phyloP scores from a whole-genome alignment of 2,113 vertebrate genomes.

The Channa maculata region DNA sequence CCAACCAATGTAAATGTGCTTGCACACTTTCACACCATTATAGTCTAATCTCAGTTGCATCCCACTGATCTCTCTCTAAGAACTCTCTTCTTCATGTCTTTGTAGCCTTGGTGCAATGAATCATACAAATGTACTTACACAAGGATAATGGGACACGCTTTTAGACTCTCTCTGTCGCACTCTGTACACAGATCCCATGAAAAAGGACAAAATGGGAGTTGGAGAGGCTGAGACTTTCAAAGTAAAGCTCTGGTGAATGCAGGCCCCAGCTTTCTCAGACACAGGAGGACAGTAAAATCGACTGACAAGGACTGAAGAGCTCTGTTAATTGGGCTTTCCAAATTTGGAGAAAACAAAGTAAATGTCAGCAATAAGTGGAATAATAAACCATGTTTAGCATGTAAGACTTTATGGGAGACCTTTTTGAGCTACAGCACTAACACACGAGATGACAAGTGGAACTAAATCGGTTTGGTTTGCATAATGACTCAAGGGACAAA shows the following conservation, averaged over 20 bases:
- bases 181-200: too few relatives aligned
- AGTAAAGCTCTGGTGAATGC: not conserved
- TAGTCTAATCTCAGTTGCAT: not conserved
- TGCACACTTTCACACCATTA: too few relatives aligned
- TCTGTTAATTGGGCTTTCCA: not conserved
- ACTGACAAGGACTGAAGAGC: not conserved
- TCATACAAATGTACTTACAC: not conserved
- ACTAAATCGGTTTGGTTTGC: conserved; percentile 28
- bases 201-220: too few relatives aligned
- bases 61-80: not conserved
- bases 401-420: not conserved
- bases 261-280: not conserved
- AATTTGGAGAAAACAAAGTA: not conserved
- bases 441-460: conserved; percentile 22
- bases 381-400: not conserved
- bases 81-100: not conserved
- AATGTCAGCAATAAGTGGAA: not conserved
- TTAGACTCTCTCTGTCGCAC: too few relatives aligned
- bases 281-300: not conserved
- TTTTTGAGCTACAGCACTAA: not conserved
- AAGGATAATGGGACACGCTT: too few relatives aligned
- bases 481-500: conserved; percentile 18
- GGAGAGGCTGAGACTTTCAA: too few relatives aligned
- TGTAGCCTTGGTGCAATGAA: not conserved
- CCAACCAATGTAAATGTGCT: too few relatives aligned